These are phyloP conservation scores for Thelaira solivaga DNA, from an alignment of 2,888 invertebrate genomes.

Conservation along the genomic window DNA sequence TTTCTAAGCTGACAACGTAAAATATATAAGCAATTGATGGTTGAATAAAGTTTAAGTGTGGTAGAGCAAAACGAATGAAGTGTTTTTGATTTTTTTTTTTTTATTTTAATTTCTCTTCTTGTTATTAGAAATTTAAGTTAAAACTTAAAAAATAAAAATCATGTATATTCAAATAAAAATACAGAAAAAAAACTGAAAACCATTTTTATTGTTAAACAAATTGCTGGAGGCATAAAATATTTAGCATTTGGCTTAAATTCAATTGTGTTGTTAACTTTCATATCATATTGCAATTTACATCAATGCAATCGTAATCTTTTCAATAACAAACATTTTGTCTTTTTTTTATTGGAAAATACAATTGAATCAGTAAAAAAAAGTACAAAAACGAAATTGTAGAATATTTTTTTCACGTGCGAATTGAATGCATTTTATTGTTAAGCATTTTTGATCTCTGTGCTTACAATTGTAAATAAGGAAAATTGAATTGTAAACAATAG, in stretches of 20 bases:
- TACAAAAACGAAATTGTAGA: background rate
- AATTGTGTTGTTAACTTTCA: background rate
- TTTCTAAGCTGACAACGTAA: too few relatives aligned
- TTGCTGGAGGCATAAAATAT: background rate
- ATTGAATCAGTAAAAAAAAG: background rate
- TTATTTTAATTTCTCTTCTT: too few relatives aligned
- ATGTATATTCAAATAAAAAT: too few relatives aligned
- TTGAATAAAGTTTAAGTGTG: too few relatives aligned
- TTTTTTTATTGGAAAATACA: background rate
- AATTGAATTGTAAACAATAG: background rate
- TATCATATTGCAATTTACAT: background rate
- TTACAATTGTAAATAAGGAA: background rate
- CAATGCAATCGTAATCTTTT: conserved; percentile 7
- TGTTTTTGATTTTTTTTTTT: too few relatives aligned
- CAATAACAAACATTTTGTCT: background rate
- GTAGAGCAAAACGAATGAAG: too few relatives aligned
- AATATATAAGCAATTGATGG: too few relatives aligned
- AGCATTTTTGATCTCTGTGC: conserved; percentile 12
- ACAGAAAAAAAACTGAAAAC: too few relatives aligned
- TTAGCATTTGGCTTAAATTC: background rate
- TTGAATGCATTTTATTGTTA: background rate
- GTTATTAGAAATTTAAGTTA: too few relatives aligned
- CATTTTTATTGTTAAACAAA: background rate
- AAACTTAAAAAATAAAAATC: too few relatives aligned
- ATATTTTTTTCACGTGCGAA: too few relatives aligned